Evolutionary conservation across 2,113 vertebrate species (phyloP).

Genomic region (Alectura lathami): DNA sequence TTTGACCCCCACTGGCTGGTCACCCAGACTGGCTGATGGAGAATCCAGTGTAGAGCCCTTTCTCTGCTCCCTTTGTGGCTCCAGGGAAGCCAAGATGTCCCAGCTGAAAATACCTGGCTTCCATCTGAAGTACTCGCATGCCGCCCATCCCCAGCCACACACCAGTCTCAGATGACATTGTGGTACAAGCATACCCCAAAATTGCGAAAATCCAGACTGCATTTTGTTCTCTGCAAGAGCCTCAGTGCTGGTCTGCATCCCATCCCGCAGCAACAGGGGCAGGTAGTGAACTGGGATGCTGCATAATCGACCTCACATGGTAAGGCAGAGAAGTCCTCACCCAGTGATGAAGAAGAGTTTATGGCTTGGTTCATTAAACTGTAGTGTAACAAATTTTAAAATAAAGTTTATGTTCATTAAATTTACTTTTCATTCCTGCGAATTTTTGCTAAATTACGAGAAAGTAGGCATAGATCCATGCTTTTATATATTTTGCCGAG

Average conservation of each 20-base stretch:
- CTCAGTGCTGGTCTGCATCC: neutral
- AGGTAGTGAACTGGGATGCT: neutral
- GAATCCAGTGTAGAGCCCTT: neutral
- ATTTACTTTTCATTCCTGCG: constrained; percentile 1
- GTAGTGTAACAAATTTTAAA: constrained; percentile 14
- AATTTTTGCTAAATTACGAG: neutral
- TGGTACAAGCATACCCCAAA: neutral
- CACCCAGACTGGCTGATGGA: neutral
- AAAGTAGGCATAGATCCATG: neutral
- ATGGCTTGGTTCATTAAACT: constrained; percentile 29
- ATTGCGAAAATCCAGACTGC: neutral
- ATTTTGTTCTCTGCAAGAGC: neutral
- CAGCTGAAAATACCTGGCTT: neutral
- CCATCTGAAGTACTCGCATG: neutral
- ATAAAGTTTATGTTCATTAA: constrained; percentile 6
- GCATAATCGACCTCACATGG: neutral
- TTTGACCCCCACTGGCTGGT: neutral
- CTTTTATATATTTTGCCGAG: neutral
- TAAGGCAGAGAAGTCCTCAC: constrained; percentile 21
- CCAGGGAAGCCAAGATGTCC: neutral
- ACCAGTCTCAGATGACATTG: fast-evolving
- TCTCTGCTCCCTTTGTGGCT: neutral
- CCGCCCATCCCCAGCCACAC: fast-evolving
- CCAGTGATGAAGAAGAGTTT: neutral
- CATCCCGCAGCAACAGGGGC: neutral